phyloP scores from a whole-genome alignment of 2,113 vertebrate genomes.

The Perognathus longimembris region DNA sequence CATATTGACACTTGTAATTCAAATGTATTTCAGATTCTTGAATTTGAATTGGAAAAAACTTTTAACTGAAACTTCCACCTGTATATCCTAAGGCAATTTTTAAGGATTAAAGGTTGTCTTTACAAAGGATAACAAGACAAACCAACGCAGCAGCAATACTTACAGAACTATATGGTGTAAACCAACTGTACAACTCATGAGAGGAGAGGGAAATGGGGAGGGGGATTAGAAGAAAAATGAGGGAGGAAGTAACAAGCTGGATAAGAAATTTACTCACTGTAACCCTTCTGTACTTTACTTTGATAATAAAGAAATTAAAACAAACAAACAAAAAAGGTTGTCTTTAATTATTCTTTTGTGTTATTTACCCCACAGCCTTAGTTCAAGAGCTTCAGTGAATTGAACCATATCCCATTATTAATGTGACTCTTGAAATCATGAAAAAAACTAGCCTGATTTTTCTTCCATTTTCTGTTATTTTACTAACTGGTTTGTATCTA shows the following conservation, averaged over 20 bases:
- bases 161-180: too few species aligned
- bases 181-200: too few species aligned
- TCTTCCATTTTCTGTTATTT: not conserved
- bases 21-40: constrained; percentile 50
- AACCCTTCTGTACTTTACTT: too few species aligned
- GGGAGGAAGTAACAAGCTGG: too few species aligned
- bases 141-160: too few species aligned
- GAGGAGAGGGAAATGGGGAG: too few species aligned
- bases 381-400: not conserved
- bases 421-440: not conserved
- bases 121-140: too few species aligned
- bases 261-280: too few species aligned
- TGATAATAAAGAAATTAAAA: too few species aligned
- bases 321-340: not conserved
- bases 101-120: too few species aligned
- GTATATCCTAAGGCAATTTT: not conserved
- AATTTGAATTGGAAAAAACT: constrained; percentile 29
- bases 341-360: not conserved
- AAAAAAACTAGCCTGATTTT: not conserved
- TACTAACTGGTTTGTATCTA: not conserved
- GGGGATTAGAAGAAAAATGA: too few species aligned
- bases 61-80: constrained; percentile 35
- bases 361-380: not conserved
- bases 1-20: constrained; percentile 13
- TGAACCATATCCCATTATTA: not conserved